These are phyloP conservation scores for Eucera pruinosa DNA, from an alignment of 2,888 invertebrate species.

Conservation along the genomic window DNA sequence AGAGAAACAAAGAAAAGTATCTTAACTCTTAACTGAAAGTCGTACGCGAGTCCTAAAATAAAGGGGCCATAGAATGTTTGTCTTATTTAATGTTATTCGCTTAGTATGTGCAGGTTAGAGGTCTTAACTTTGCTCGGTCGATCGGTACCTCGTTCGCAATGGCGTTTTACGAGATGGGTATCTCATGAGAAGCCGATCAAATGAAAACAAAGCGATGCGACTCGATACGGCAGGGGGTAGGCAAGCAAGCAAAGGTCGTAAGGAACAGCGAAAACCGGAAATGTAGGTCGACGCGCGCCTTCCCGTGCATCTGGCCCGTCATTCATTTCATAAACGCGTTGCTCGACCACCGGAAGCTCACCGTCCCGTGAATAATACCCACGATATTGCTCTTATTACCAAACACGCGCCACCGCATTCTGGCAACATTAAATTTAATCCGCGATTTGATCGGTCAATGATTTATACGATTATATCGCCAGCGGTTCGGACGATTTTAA, in stretches of 20 bases:
- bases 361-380: constrained; percentile 28
- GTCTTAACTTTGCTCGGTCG: too few relatives aligned
- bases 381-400: background rate
- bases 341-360: constrained; percentile 4
- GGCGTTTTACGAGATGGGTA: background rate
- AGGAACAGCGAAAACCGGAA: constrained; percentile 15
- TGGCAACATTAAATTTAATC: constrained; percentile 19
- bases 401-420: background rate
- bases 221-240: background rate
- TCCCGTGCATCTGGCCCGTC: background rate
- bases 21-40: too few relatives aligned
- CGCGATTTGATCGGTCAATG: constrained; percentile 12
- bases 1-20: too few relatives aligned
- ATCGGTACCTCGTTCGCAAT: too few relatives aligned
- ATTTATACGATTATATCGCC: constrained; percentile 21
- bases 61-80: too few relatives aligned
- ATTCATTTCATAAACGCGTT: constrained; percentile 21
- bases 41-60: too few relatives aligned
- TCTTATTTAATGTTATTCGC: too few relatives aligned
- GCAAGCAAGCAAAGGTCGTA: background rate
- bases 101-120: too few relatives aligned
- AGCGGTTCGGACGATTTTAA: constrained; percentile 9
- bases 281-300: constrained; percentile 25
- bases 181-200: background rate
- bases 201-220: background rate